Evolutionary conservation across 2,113 vertebrate genomes (phyloP).

Genomic region (Connochaetes taurinus): DNA sequence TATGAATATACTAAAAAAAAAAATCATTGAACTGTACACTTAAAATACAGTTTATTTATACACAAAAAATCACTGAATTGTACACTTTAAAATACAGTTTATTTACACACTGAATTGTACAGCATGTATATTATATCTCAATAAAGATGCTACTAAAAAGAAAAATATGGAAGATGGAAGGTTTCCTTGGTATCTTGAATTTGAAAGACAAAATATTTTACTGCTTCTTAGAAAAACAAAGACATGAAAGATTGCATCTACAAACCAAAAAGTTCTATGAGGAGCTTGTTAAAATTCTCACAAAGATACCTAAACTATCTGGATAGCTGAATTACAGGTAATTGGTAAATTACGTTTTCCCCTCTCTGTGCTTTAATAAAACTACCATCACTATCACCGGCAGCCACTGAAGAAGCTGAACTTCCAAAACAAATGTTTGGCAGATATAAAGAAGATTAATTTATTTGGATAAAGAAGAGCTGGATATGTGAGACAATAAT

Average conservation of each 20-base stretch:
- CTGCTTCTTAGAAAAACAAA: neutral
- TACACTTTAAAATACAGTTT: neutral
- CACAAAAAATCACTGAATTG: neutral
- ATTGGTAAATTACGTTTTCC: neutral
- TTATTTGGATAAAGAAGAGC: neutral
- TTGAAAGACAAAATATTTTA: neutral
- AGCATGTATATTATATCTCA: neutral
- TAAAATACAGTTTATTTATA: neutral
- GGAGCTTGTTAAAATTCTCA: neutral
- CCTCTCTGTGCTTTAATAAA: neutral
- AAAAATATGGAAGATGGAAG: neutral
- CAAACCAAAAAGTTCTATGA: neutral
- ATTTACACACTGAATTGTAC: neutral
- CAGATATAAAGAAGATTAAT: neutral
- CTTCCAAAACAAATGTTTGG: neutral
- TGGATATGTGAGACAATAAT: neutral
- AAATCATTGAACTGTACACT: neutral
- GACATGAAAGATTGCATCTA: neutral
- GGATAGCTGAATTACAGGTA: neutral
- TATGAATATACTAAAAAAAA: neutral
- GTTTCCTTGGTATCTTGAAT: neutral
- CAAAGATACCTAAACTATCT: neutral
- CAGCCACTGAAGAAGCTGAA: accelerated
- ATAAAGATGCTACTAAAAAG: neutral
- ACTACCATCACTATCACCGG: neutral